A percentile compares a stretch with the other conserved stretches of the same genome.
phyloP scores from a whole-genome alignment of 1,140 invertebrate genomes.

The Aricia agestis region DNA sequence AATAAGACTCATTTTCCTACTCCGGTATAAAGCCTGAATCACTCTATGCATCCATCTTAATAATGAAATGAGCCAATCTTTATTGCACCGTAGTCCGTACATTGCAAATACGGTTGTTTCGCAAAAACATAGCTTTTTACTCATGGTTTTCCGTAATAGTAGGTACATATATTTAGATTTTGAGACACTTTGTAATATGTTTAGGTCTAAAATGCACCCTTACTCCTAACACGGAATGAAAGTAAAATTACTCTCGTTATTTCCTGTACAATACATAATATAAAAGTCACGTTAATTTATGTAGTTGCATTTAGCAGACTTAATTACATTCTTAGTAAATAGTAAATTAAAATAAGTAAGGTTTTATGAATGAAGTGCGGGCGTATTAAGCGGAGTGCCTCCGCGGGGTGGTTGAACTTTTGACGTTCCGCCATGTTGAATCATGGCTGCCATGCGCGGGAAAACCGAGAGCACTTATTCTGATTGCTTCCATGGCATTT shows the following conservation, averaged over 20 bases:
- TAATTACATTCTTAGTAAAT: background rate
- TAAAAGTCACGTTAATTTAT: background rate
- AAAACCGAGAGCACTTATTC: constrained; percentile 53
- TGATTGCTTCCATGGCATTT: constrained; percentile 50
- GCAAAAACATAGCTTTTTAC: too few species aligned
- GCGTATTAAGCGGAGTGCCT: constrained; percentile 35
- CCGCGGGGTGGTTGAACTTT: constrained; percentile 45
- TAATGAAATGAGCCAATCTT: background rate
- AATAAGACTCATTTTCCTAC: background rate
- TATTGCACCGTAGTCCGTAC: too few species aligned
- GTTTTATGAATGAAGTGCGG: constrained; percentile 46
- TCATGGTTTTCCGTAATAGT: too few species aligned
- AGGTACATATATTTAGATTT: too few species aligned
- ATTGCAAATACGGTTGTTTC: too few species aligned
- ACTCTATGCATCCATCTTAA: background rate
- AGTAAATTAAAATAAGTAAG: constrained; percentile 35
- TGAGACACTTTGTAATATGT: too few species aligned
- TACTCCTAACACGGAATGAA: too few species aligned
- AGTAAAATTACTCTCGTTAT: background rate
- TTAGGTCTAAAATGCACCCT: too few species aligned
- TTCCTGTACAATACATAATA: background rate
- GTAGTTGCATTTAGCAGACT: background rate
- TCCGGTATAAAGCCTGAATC: background rate
- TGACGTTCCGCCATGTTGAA: constrained; percentile 48
- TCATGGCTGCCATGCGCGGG: constrained; percentile 45